Evolutionary conservation across 2,113 vertebrate genomes (phyloP), one percentile per base, ranked within the genome.

Genomic region (Hippolais icterina): DNA sequence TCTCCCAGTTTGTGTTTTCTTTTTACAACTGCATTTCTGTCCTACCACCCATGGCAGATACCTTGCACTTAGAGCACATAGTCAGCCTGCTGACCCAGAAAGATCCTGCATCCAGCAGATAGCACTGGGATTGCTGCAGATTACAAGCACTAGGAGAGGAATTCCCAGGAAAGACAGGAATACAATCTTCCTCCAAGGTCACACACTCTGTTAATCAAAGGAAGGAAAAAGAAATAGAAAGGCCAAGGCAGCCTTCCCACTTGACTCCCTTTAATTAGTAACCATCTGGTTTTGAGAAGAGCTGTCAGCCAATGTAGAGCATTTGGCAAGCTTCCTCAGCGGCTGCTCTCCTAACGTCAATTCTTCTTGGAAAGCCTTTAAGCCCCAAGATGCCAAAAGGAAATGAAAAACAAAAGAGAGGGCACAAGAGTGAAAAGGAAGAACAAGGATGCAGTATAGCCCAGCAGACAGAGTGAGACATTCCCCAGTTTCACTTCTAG

Each of bases 221-320:
- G 21, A 90, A 89, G 15, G 27, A 31, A 35, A 77, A 77, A 60
- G 27, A 71, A 76, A 66, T 2, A 60, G 49, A 35, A 77, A 89
- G 77, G 77, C 77, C 94, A 91, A 27, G 12, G 49, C 57, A 87
- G 70, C 52, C 83, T 93, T 79, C 87, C 68, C 83, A 71, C 87
- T 94, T 84, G 69, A 94, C 72, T 96, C 83, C 60, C 69, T 96
- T 87, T 91, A 92, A 96, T 95, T 94, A 94, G 81, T 83, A 89
- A 95, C 95, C 89, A 94, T 94, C 94, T 95, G 94, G 56, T 84
- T 96, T 87, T 78, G 41, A 84, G 83, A 76, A 83, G 89, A 89
- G 63, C 89, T 94, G 89, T 95, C 93, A 96, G 52, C 69, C 83
- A 47, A 23, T 13, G 39, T 66, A 42, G 77, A 95, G 56, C 53